These are phyloP conservation scores for Gavia stellata DNA, from an alignment of 2,113 vertebrate species.

Conservation along the genomic window DNA sequence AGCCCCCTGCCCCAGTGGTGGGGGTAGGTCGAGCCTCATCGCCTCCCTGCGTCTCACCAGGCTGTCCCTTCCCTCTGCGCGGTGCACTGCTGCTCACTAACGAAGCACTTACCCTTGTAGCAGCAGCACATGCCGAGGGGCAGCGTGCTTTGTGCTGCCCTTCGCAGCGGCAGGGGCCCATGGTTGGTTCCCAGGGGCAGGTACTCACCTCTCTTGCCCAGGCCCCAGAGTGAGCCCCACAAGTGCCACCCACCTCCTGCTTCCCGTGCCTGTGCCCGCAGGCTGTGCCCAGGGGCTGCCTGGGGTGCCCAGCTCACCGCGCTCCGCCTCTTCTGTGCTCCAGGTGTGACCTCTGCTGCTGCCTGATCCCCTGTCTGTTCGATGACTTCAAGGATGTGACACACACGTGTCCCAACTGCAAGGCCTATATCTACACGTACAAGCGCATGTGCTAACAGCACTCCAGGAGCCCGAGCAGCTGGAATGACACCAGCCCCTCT, in stretches of 20 bases:
- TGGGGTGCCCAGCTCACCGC: not conserved
- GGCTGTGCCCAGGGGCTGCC: not conserved
- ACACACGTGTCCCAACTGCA: slow-evolving; percentile 96
- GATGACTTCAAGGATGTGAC: slow-evolving; percentile 99
- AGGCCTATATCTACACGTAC: slow-evolving; percentile 98
- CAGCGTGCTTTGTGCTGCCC: no score
- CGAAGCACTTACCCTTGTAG: not conserved
- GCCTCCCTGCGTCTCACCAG: rapidly evolving
- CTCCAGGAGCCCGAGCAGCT: not conserved
- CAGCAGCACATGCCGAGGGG: not conserved
- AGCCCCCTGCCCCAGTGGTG: not conserved
- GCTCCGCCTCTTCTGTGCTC: not conserved
- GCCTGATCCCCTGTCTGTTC: slow-evolving; percentile 94
- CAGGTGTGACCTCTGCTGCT: slow-evolving; percentile 97
- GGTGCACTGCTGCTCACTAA: rapidly evolving
- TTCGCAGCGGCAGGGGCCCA: rapidly evolving
- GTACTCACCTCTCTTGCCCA: rapidly evolving
- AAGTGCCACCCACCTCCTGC: rapidly evolving
- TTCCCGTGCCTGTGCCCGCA: rapidly evolving
- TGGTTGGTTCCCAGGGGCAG: not conserved
- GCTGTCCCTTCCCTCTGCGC: not conserved
- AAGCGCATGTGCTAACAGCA: slow-evolving; percentile 91
- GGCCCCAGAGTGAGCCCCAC: rapidly evolving
- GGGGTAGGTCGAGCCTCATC: not conserved
- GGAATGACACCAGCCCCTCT: not conserved